These are phyloP conservation scores for Phortica magna DNA, from an alignment of 2,888 invertebrate species.

Conservation along the genomic window DNA sequence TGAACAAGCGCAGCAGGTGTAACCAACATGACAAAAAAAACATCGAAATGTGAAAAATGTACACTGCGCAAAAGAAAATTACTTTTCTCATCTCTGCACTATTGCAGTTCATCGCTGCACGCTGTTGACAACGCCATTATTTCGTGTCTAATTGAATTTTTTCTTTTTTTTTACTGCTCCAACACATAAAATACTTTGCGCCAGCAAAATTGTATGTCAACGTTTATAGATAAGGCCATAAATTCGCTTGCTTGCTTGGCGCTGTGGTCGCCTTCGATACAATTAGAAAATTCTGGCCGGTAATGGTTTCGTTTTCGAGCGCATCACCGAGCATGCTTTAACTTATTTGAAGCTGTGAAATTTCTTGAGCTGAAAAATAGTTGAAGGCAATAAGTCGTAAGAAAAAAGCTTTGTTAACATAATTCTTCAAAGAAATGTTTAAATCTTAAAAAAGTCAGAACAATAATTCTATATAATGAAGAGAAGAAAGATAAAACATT, in stretches of 20 bases:
- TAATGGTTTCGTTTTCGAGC: constrained; percentile 49
- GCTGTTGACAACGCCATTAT: not conserved
- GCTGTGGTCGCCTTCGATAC: constrained; percentile 48
- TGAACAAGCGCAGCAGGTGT: not conserved
- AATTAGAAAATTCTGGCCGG: constrained; percentile 59
- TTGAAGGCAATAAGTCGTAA: too few species aligned
- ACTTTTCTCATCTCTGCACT: not conserved
- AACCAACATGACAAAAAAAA: not conserved
- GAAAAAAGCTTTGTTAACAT: too few species aligned
- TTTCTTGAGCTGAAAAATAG: too few species aligned
- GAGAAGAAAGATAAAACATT: too few species aligned
- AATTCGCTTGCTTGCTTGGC: constrained; percentile 52
- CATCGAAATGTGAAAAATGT: not conserved
- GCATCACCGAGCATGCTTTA: not conserved
- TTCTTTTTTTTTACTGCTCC: not conserved
- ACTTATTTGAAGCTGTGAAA: too few species aligned
- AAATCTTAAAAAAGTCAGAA: too few species aligned
- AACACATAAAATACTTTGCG: constrained; percentile 1
- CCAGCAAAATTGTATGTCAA: not conserved
- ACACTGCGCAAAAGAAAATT: too few species aligned
- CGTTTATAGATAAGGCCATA: constrained; percentile 60
- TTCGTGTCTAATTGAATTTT: constrained; percentile 7
- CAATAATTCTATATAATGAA: too few species aligned
- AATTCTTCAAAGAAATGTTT: too few species aligned
- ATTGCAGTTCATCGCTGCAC: not conserved